Evolutionary conservation across 2,888 invertebrate species (phyloP).

Genomic region (Elmis aenea): DNA sequence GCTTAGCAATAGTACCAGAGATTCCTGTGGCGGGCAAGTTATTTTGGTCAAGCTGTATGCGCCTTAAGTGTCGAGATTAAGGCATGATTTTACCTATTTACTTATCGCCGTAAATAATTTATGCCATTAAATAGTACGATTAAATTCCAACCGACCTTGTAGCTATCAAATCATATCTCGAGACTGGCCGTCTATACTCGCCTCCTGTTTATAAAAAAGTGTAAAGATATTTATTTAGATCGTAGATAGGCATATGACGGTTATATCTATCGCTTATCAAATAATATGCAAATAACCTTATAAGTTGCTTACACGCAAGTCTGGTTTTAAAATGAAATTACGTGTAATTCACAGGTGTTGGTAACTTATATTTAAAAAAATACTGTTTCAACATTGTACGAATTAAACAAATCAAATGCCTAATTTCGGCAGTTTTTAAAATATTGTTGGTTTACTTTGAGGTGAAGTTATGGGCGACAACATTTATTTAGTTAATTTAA

Average conservation of each 20-base stretch:
- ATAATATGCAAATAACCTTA: conserved; percentile 39
- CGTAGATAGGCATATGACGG: conserved; percentile 35
- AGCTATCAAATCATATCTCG: conserved; percentile 44
- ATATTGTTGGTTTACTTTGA: no score
- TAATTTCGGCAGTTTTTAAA: no score
- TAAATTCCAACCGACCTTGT: conserved; percentile 44
- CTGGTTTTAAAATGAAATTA: no score
- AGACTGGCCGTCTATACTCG: conserved; percentile 36
- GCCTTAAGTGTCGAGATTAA: conserved; percentile 33
- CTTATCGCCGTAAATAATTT: conserved; percentile 44
- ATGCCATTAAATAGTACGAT: conserved; percentile 45
- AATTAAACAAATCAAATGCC: no score
- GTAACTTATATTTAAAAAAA: no score
- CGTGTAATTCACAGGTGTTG: no score
- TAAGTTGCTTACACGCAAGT: conserved; percentile 35
- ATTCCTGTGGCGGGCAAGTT: no score
- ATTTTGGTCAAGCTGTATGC: no score
- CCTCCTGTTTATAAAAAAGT: conserved; percentile 25
- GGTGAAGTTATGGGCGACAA: no score
- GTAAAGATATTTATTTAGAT: conserved; percentile 41
- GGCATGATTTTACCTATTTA: conserved; percentile 45
- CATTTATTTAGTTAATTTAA: no score
- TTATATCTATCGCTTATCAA: conserved; percentile 41
- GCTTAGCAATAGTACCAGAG: no score
- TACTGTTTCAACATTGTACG: no score